Percentiles rank a stretch among this genome's conserved stretches.
Conservation (phyloP, 2,888 invertebrate species). For the Galerucella pusilla region DNA sequence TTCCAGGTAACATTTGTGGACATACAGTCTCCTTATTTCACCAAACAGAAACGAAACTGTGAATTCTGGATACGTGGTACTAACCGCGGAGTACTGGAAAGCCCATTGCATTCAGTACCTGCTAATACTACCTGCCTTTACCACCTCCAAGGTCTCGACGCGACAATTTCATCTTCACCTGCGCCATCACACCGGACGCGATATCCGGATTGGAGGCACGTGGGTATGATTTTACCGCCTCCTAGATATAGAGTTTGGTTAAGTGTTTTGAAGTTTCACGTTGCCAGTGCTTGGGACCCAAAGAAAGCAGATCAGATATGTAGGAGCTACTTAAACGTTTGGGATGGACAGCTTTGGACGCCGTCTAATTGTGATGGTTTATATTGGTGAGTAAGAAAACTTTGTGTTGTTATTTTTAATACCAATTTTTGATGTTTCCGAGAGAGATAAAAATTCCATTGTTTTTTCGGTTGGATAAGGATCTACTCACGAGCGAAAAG, state of each 20-base stretch:
- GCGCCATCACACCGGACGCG: conserved; percentile 67
- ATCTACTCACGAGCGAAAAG: no score
- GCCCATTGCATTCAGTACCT: conserved; percentile 86
- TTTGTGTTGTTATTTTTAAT: no score
- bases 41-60: conserved; percentile 85
- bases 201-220: conserved; percentile 67
- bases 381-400: conserved; percentile 71
- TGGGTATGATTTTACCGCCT: conserved; percentile 69
- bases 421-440: no score
- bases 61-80: conserved; percentile 89
- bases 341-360: conserved; percentile 85
- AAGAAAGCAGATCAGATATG: conserved; percentile 79
- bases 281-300: conserved; percentile 71
- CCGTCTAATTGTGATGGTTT: conserved; percentile 83
- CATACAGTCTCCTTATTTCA: conserved; percentile 83
- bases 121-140: conserved; percentile 91
- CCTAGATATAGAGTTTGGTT: conserved; percentile 85
- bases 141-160: conserved; percentile 78
- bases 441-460: no score
- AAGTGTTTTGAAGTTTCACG: conserved; percentile 86
- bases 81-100: conserved; percentile 82
- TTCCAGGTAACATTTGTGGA: conserved; percentile 85
- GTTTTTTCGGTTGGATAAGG: no score
- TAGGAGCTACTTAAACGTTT: conserved; percentile 84
- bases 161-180: conserved; percentile 65